A percentile compares a stretch with the other conserved stretches of the same genome.
These are phyloP conservation scores for Troides oblongomaculatus DNA, from an alignment of 2,888 invertebrate genomes.

Conservation along the genomic window DNA sequence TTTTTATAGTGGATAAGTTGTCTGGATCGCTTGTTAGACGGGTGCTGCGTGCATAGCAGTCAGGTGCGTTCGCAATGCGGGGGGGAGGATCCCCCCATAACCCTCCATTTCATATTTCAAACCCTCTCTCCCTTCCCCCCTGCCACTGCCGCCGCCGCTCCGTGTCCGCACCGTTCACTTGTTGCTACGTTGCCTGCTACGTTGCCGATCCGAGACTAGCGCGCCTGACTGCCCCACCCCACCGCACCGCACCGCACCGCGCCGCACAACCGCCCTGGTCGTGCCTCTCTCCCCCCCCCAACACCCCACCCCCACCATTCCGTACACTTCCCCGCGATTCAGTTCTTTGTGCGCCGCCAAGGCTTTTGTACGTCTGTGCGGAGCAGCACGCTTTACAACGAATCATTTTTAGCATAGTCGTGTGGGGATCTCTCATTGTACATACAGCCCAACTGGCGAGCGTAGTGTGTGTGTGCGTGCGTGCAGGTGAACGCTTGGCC, in stretches of 20 bases:
- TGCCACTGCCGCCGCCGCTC: slow-evolving; percentile 32
- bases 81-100: slow-evolving; percentile 37
- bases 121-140: slow-evolving; percentile 40
- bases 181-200: slow-evolving; percentile 72
- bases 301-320: slow-evolving; percentile 52
- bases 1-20: slow-evolving; percentile 42
- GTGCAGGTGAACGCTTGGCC: slow-evolving; percentile 58
- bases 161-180: slow-evolving; percentile 73
- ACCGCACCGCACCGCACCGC: slow-evolving; percentile 6
- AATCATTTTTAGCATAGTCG: slow-evolving; percentile 54
- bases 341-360: slow-evolving; percentile 77
- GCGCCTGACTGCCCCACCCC: slow-evolving; percentile 39
- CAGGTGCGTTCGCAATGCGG: slow-evolving; percentile 65
- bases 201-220: slow-evolving; percentile 56
- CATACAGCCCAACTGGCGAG: slow-evolving; percentile 49
- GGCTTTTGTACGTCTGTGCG: slow-evolving; percentile 63
- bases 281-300: slow-evolving; percentile 51
- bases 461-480: slow-evolving; percentile 51
- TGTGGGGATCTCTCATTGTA: slow-evolving; percentile 42
- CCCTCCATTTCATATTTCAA: slow-evolving; percentile 40
- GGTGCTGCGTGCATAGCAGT: slow-evolving; percentile 53
- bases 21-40: slow-evolving; percentile 41
- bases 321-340: slow-evolving; percentile 70
- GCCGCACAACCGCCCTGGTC: background rate
- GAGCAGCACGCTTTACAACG: slow-evolving; percentile 46